Conservation (phyloP, 2,888 invertebrate genomes). For the Liodrosophila aerea region DNA sequence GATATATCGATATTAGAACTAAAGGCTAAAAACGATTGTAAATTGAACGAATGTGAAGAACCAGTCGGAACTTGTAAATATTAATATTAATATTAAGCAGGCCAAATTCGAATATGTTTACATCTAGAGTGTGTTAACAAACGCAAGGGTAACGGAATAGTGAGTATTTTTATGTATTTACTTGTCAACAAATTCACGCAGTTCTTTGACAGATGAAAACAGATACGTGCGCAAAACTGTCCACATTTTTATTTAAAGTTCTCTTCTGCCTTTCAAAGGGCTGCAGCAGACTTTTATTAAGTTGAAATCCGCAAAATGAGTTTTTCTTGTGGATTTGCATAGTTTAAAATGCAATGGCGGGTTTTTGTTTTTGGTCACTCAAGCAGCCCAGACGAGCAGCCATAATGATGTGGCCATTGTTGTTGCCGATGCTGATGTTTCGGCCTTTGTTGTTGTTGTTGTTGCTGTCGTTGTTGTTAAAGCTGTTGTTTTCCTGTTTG, state of each 20-base stretch:
- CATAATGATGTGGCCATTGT: conserved; percentile 44
- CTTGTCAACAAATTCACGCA: conserved; percentile 32
- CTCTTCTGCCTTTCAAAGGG: conserved; percentile 12
- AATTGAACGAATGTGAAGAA: too few species aligned
- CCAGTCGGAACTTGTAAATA: too few species aligned
- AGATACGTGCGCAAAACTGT: conserved; percentile 21
- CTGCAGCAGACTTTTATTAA: conserved; percentile 56
- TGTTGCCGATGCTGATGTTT: conserved; percentile 17
- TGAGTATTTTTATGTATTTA: conserved; percentile 2
- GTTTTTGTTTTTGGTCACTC: conserved; percentile 32
- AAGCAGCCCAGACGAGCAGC: conserved; percentile 23
- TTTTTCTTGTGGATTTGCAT: conserved; percentile 71
- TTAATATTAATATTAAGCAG: too few species aligned
- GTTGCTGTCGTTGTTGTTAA: conserved; percentile 5
- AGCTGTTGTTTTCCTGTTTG: conserved; percentile 3
- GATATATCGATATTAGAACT: too few species aligned
- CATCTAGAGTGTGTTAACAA: background rate
- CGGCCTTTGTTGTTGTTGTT: background rate
- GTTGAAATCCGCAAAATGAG: conserved; percentile 68
- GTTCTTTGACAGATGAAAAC: background rate
- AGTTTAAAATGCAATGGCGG: conserved; percentile 63
- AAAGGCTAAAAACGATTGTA: too few species aligned
- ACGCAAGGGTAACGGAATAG: background rate
- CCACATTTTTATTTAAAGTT: conserved; percentile 12
- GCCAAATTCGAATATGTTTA: too few species aligned